Base-by-base conservation (phyloP, 2,797 vertebrate species). In the Danio choprae region DNA sequence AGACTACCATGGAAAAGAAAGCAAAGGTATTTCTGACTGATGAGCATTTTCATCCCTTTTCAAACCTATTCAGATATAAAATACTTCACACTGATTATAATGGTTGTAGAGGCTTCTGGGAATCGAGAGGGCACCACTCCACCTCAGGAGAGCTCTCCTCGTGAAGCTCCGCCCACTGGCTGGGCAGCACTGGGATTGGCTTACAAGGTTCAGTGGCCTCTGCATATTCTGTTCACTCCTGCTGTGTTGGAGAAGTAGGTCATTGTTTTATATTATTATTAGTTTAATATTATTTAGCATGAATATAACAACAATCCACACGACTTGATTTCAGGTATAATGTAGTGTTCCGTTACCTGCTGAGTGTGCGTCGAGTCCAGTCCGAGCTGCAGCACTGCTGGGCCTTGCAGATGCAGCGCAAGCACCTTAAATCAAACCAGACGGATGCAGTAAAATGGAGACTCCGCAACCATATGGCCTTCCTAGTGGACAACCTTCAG, bases 171-270 rank as follows among this genome's bases (percentile, higher is more conserved):
- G 0, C 90, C 94, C 0, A 97, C 97, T 0, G 98, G 98, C 74
- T 99, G 98, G 98, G 96, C 97, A 1, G 97, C 97, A n/a, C 94
- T 99, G 7, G 98, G 98, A 6, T 94, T 99, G 86, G 94, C 94
- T 89, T 99, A 99, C 91, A 98, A 96, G 90, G 98, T 99, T 29
- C 98, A 99, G 15, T 99, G 98, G 98, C 98, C 98, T 0, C 89
- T 99, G 58, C 98, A 99, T 89, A 99, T 99, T 91, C 96, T 99
- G 73, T 99, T 99, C 90, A 99, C 97, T 8, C 98, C 98, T 0
- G 97, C 97, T 1, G 94, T 99, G 74, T 83, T 99, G 56, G 98
- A 99, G 88, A 99, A 99, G 98, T 99, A 88, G 85, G 96, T 93
- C 29, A 6, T 38, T 20, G 5, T 41, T 70, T 16, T 6, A 6